These are phyloP conservation scores for Troides aeacus DNA, from an alignment of 2,888 invertebrate genomes.

Conservation along the genomic window DNA sequence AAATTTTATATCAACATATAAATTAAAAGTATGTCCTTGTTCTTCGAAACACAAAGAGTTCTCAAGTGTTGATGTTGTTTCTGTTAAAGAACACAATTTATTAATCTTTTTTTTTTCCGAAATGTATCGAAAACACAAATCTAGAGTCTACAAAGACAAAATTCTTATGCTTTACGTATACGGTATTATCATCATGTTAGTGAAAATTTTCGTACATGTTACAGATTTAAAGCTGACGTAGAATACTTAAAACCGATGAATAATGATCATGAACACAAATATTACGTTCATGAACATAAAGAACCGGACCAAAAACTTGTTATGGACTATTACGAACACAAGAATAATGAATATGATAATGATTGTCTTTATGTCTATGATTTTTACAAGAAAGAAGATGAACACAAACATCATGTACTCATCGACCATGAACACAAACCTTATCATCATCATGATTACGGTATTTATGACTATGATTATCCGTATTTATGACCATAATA, in stretches of 20 bases:
- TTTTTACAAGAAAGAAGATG: background rate
- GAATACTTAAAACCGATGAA: conserved; percentile 33
- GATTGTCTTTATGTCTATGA: conserved; percentile 3
- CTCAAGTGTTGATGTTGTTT: too few species aligned
- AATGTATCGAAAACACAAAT: too few species aligned
- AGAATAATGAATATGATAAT: background rate
- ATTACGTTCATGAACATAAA: conserved; percentile 20
- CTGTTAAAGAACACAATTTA: too few species aligned
- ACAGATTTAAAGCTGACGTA: conserved; percentile 40
- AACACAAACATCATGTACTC: conserved; percentile 5
- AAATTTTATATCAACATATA: too few species aligned
- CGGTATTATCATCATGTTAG: too few species aligned
- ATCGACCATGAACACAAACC: conserved; percentile 2
- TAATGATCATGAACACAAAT: conserved; percentile 34
- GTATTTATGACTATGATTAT: background rate
- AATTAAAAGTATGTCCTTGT: too few species aligned
- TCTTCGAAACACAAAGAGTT: too few species aligned
- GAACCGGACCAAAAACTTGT: conserved; percentile 8
- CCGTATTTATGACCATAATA: too few species aligned
- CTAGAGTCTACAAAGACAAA: too few species aligned
- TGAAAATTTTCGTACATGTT: conserved; percentile 1
- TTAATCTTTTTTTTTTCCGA: too few species aligned
- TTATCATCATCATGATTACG: background rate
- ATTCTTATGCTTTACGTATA: too few species aligned
- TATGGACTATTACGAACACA: conserved; percentile 17